Base-by-base conservation (phyloP, 2,888 invertebrate genomes). In the Taenaris catops region DNA sequence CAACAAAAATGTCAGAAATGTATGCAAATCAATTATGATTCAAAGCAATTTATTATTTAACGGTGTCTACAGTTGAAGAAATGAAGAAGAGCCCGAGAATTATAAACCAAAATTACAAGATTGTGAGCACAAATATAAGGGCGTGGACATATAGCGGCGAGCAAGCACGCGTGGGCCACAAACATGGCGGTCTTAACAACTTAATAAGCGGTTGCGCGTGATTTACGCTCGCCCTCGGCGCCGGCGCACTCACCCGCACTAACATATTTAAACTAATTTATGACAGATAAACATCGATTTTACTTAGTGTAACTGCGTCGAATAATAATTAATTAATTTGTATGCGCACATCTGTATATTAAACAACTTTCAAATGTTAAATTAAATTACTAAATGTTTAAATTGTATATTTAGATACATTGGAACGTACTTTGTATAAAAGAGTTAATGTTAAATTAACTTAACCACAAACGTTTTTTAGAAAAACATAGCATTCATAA, bases 181-280 rank as follows among this genome's bases (percentile, higher is more conserved):
- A 66, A 71, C 71, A 73, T 69, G 78, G 71, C 75, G 67, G 70
- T 59, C 73, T 55, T 73, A 81, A 86, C 86, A 80, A 81, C 86
- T 79, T 86, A 86, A 86, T 86, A 86, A 81, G 84, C 69, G 71
- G 81, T 72, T 81, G 71, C 50, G 62, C 55, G 74, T 83, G 84
- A 86, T 86, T 83, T 83, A 86, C 84, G 76, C 69, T 55, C 55
- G 78, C 86, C 69, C 60, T 72, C 73, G 81, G 84, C 83, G 81
- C 83, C 84, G 78, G 78, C 79, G 76, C 80, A 71, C 46, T 61
- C 63, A 51, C 58, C 55, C 51, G 49, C 55, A 56, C 70, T 63
- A 53, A 58, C 67, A 67, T 79, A 74, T 74, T 79, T 75, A 70
- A 69, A 80, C 81, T 75, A 84, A 84, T 81, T 80, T 78, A 80